Conservation (phyloP, 2,888 invertebrate species). For the Phalera bucephala region DNA sequence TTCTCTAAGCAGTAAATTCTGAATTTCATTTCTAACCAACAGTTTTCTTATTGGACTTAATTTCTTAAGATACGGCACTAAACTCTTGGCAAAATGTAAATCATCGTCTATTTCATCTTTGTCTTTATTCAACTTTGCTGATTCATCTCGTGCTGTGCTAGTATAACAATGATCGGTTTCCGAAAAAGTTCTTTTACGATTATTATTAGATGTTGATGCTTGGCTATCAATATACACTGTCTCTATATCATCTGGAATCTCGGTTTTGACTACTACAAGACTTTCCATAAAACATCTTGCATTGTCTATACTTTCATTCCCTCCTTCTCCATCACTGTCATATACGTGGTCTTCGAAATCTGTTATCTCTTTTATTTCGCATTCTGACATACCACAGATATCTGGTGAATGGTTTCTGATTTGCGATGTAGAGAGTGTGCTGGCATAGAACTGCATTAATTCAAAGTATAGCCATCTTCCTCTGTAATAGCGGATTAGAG, state of each 20-base stretch:
- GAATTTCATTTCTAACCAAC: slow-evolving; percentile 39
- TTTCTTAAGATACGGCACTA: slow-evolving; percentile 34
- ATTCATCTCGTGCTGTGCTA: too few species aligned
- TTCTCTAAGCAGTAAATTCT: slow-evolving; percentile 33
- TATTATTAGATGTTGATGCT: not conserved
- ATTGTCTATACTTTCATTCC: too few species aligned
- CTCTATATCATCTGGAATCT: not conserved
- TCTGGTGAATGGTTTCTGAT: slow-evolving; percentile 7
- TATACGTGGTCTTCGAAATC: too few species aligned
- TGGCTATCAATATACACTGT: not conserved
- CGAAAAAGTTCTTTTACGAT: not conserved
- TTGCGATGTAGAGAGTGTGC: slow-evolving; percentile 7
- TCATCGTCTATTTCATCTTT: slow-evolving; percentile 26
- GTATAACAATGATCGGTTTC: too few species aligned
- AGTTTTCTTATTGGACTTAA: slow-evolving; percentile 35
- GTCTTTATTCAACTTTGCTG: not conserved
- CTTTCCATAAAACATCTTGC: too few species aligned
- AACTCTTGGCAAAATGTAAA: slow-evolving; percentile 33
- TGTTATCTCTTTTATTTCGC: slow-evolving; percentile 19
- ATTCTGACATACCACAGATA: slow-evolving; percentile 6
- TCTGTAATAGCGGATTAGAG: slow-evolving; percentile 25
- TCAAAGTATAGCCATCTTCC: slow-evolving; percentile 37
- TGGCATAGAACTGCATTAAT: slow-evolving; percentile 27
- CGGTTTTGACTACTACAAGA: too few species aligned
- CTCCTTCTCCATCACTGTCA: too few species aligned